Evolutionary conservation across 2,888 invertebrate species (phyloP).

Genomic region (Amphipyra berbera): DNA sequence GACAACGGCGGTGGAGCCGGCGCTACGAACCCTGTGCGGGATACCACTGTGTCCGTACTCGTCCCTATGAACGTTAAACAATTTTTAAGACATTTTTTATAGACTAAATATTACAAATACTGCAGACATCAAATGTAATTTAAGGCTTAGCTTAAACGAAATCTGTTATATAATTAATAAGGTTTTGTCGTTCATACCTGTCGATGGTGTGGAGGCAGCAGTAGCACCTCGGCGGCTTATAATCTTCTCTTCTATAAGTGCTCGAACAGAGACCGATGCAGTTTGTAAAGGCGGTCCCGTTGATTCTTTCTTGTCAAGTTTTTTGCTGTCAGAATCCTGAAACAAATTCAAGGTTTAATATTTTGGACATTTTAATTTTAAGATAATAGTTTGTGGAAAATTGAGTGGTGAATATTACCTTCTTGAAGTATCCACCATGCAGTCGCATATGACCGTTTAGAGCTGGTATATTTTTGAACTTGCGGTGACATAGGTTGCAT

Average conservation of each 20-base stretch:
- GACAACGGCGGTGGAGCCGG: conserved; percentile 85
- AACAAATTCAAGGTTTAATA: conserved; percentile 1
- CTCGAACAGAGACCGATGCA: conserved; percentile 97
- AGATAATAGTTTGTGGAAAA: background rate
- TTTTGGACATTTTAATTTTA: conserved; percentile 11
- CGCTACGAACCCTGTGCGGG: conserved; percentile 81
- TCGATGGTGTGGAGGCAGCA: conserved; percentile 70
- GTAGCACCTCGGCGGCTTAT: conserved; percentile 94
- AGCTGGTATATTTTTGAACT: conserved; percentile 99
- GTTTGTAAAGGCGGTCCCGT: conserved; percentile 96
- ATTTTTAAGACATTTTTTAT: background rate
- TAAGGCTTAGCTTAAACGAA: too few relatives aligned
- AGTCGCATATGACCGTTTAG: conserved; percentile 99
- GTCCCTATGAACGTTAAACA: conserved; percentile 62
- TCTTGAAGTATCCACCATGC: conserved; percentile 99
- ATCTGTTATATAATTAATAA: conserved; percentile 16
- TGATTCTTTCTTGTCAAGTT: conserved; percentile 95
- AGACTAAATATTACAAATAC: too few relatives aligned
- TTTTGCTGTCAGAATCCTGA: conserved; percentile 95
- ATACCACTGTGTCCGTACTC: conserved; percentile 67
- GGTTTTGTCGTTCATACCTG: conserved; percentile 62
- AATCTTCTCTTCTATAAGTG: conserved; percentile 97
- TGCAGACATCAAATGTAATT: too few relatives aligned
- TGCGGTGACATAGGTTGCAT: conserved; percentile 98
- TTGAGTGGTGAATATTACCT: conserved; percentile 87